Base-by-base conservation (phyloP, 2,797 vertebrate genomes). In the Centroberyx gerrardi region DNA sequence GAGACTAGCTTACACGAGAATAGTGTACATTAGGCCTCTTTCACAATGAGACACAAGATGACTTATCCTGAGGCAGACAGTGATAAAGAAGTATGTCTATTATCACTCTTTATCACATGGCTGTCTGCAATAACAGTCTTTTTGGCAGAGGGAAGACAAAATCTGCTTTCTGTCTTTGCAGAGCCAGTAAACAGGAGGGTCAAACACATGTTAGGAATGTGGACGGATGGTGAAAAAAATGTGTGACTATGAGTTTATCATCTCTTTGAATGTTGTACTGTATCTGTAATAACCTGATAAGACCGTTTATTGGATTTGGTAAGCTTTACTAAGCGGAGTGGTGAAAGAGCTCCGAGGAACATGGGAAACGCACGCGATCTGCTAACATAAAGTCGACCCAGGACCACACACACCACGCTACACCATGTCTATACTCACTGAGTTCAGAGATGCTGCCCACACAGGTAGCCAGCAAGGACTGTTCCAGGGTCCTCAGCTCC, bases 381-480 rank as follows among this genome's bases (percentile, higher is more conserved):
- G 63, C 12, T 33, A 27, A 65, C 27, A 48, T 27, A 6, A 68
- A 44, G 40, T 13, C 31, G 8, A 58, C 63, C 28, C 18, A 18
- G 13, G 33, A 62, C 46, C 27, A 55, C 72, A 64, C 22, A 70
- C 51, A 31, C 15, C 31, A 51, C 4, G 33, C 28, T 62, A 49
- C 4, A 10, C 14, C 53, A 4, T 0, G 0, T 49, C 27, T 22
- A 22, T 48, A 97, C 98, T 98, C 84, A 99, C 98, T 99, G 80
- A 99, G 96, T 62, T 99, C 98, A 0, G 98, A 99, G 93, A 99
- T 99, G 96, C 97, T 99, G 84, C 98, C 98, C 62, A 99, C 98
- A 0, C 98, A 99, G 0, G 98, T 99, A 60, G 98, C 98, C 87
- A 99, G 92, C 69, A 99, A 93, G 7, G 98, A 97, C 90, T 99